Conservation (phyloP, 2,888 invertebrate genomes). For the Plebejus anna region DNA sequence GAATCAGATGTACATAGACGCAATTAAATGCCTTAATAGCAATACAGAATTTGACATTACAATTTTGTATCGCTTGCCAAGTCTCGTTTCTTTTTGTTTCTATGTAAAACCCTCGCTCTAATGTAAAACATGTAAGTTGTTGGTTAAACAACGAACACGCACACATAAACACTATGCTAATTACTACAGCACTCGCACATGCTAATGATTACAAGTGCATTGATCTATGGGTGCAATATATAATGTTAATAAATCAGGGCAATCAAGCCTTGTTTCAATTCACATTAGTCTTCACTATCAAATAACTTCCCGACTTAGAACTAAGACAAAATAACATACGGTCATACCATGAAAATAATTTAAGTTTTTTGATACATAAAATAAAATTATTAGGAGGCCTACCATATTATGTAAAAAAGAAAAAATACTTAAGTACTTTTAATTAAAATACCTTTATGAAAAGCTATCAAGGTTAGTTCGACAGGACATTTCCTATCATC, state of each 20-base stretch:
- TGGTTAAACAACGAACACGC: background rate
- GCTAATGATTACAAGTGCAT: constrained; percentile 16
- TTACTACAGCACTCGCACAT: constrained; percentile 17
- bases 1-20: too few species aligned
- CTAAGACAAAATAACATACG: background rate
- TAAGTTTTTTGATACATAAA: too few species aligned
- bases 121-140: background rate
- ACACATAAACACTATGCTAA: constrained; percentile 5
- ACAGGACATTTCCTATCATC: background rate
- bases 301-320: background rate
- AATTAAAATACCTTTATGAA: too few species aligned
- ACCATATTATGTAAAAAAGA: too few species aligned
- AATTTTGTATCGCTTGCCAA: too few species aligned
- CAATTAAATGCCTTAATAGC: too few species aligned
- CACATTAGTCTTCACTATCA: background rate
- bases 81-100: too few species aligned
- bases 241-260: constrained; percentile 8
- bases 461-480: too few species aligned
- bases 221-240: constrained; percentile 5
- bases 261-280: background rate
- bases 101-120: background rate
- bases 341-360: background rate
- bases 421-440: too few species aligned
- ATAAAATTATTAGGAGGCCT: too few species aligned
- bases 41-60: too few species aligned